phyloP scores from a whole-genome alignment of 64 coral and sea anemone species.

The Montipora foliosa region DNA sequence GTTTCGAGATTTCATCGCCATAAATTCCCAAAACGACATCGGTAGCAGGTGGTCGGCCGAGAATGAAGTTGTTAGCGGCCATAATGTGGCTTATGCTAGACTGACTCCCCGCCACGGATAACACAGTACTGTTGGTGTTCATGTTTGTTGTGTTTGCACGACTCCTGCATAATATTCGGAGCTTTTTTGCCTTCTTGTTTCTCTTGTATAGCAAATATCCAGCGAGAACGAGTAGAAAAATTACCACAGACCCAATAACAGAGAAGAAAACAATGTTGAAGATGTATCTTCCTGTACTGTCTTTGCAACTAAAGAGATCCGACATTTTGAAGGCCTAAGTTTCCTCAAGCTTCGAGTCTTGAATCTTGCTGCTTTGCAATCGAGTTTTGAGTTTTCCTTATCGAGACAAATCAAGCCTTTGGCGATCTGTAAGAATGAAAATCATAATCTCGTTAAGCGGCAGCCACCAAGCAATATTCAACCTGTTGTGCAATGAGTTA shows the following conservation, averaged over 20 bases:
- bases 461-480: too few species aligned
- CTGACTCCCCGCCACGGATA: not conserved
- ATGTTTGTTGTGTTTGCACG: not conserved
- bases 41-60: conserved; percentile 39
- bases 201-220: conserved; percentile 24
- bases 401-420: not conserved
- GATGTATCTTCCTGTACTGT: conserved; percentile 22
- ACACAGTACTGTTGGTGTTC: conserved; percentile 27
- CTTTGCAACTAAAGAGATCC: conserved; percentile 36
- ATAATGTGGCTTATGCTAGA: not conserved
- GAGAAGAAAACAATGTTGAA: conserved; percentile 40
- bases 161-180: not conserved
- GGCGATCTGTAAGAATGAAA: not conserved
- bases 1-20: conserved; percentile 26
- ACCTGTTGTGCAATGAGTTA: too few species aligned
- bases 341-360: not conserved
- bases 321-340: not conserved
- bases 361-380: not conserved
- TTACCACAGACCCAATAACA: conserved; percentile 21
- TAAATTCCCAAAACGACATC: conserved; percentile 44
- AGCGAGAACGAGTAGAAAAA: not conserved
- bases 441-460: conserved; percentile 12
- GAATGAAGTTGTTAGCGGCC: conserved; percentile 24
- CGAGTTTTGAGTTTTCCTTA: not conserved
- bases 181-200: conserved; percentile 22